Base-by-base conservation (phyloP, 1,140 invertebrate species). In the Drosophila carrolli region DNA sequence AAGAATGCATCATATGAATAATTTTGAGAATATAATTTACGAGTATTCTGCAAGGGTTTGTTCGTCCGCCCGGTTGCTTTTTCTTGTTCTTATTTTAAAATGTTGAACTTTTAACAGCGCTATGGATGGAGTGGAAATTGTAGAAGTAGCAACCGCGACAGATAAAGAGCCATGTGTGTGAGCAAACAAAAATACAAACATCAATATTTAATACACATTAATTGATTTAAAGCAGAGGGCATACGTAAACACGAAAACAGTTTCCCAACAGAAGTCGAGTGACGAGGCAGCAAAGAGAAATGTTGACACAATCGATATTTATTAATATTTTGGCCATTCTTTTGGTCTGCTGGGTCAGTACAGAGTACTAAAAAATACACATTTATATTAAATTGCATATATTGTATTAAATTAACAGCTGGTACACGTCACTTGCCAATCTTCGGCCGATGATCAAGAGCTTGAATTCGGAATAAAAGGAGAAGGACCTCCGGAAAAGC, bases 231-330 rank as follows among this genome's bases (percentile, higher is more conserved):
- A 71, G 37, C 53, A n/a, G 37, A 48, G 51, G 41, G 27, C 19
- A 29, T 38, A 27, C n/a, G 48, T 40, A 7, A 55, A 58, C 43
- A 27, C 23, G 50, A 55, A 66, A 57, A 43, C 67, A 71, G 53
- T 71, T 48, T 56, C 37, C 44, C 66, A 48, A 13, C 51, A 35
- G 9, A 11, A 48, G 51, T 51, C 23, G 32, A 66, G 9, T 32
- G 38, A 27, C 10, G 37, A 19, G 67, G 66, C 37, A 71, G 67
- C 32, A 19, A 40, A 37, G 27, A 47, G 47, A 27, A 37, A 71
- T 71, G 67, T 68, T 57, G 51, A 19, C 29, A 23, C 66, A 71
- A 71, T 71, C 67, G 38, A 71, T 71, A 58, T 71, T 71, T 29
- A 46, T 71, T 44, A 57, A 40, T 35, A 41, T 41, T 13, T 58